Evolutionary conservation across 2,888 invertebrate genomes (phyloP).

Genomic region (Spilarctia lutea): DNA sequence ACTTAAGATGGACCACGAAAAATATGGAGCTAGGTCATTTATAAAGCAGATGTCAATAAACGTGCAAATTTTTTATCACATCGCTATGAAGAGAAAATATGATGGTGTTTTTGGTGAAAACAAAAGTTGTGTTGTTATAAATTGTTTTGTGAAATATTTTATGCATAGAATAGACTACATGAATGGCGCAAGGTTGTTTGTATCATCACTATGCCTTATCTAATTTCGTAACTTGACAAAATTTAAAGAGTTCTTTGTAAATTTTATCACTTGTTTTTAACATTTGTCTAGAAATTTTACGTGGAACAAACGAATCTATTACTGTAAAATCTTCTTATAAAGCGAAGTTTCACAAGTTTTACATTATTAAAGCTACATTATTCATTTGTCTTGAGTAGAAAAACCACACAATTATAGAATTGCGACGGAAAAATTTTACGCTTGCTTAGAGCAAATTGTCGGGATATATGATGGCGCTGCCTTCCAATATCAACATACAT

Average conservation of each 20-base stretch:
- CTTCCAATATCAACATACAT: constrained; percentile 2
- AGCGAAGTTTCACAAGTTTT: too few species aligned
- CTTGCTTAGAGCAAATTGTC: neutral
- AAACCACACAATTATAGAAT: neutral
- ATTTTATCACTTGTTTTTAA: too few species aligned
- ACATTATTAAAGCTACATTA: neutral
- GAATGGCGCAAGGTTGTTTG: too few species aligned
- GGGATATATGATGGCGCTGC: neutral
- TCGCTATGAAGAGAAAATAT: neutral
- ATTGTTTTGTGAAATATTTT: neutral
- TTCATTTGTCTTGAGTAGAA: neutral
- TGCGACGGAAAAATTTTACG: neutral
- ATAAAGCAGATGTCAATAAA: neutral
- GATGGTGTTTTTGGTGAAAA: neutral
- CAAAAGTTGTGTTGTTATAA: neutral
- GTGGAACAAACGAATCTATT: too few species aligned
- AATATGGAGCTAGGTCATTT: constrained; percentile 25
- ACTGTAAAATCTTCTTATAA: too few species aligned
- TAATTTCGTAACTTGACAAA: too few species aligned
- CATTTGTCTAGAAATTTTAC: too few species aligned
- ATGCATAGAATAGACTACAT: too few species aligned
- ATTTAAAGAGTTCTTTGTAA: too few species aligned
- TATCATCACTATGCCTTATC: too few species aligned
- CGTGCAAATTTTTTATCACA: neutral
- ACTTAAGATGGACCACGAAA: constrained; percentile 25